Evolutionary conservation across 2,113 vertebrate genomes (phyloP), one percentile per base, ranked within the genome.

Genomic region (Hippocampus guttulatus): DNA sequence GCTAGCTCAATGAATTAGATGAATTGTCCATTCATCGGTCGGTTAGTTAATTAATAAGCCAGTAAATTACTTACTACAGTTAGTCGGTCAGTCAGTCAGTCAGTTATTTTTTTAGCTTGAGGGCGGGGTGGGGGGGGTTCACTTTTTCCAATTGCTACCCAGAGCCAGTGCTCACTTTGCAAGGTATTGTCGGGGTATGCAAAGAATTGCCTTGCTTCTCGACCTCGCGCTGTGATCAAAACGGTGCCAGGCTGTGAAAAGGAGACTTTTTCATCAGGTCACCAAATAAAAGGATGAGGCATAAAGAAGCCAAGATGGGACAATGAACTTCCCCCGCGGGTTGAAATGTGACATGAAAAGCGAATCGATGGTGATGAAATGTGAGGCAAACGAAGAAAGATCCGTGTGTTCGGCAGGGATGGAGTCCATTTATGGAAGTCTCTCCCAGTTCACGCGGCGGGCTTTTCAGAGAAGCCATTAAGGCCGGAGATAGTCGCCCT

Each of bases 151-250:
- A 51, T 51, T 51, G 49, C 6, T 51, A 51, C 49, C 16, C 18
- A 16, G 8, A 65, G 49, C 62, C 15, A 64, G 20, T n/a, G 70
- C 72, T 23, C 8, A 55, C 21, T 8, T 55, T 55, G 21, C n/a
- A 61, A 33, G 58, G 15, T 33, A 20, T 18, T 76, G 73, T 72
- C 81, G 76, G 79, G 77, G 79, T 84, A 77, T 75, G 78, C 73
- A 77, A 80, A 80, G 81, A 74, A 89, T 87, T 85, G 88, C 80
- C 77, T 73, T 49, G 70, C 73, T 76, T 78, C 73, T 77, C 80
- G 86, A 91, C 83, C 81, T 75, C 79, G 86, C 85, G 87, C 51
- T 6, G 7, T 2, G 20, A 54, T 7, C 10, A 90, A 91, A 90
- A 81, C 69, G 9, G 12, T 12, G 0, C 43, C 81, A 76, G 78